A percentile compares a stretch with the other conserved stretches of the same genome.
Evolutionary conservation across 1,140 invertebrate genomes (phyloP).

Genomic region (Caenorhabditis briggsae): DNA sequence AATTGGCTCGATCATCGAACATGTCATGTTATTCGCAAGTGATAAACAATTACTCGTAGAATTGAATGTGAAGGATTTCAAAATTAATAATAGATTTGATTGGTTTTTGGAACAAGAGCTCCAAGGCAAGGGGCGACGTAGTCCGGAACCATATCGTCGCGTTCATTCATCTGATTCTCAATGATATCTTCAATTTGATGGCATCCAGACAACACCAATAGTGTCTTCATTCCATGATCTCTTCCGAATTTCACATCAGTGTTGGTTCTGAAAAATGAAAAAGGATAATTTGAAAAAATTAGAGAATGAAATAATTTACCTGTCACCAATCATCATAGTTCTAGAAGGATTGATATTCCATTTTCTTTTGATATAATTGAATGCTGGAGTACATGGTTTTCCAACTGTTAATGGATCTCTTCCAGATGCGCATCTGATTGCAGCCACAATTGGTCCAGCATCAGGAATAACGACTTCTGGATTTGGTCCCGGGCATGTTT

Average conservation of each 20-base stretch:
- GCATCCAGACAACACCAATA: constrained; percentile 75
- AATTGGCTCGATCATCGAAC: background rate
- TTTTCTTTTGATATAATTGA: constrained; percentile 79
- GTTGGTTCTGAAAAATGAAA: constrained; percentile 68
- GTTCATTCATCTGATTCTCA: constrained; percentile 69
- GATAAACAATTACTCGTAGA: constrained; percentile 44
- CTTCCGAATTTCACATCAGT: constrained; percentile 76
- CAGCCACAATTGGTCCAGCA: constrained; percentile 84
- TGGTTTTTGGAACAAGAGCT: constrained; percentile 67
- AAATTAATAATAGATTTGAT: constrained; percentile 31
- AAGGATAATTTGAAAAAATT: background rate
- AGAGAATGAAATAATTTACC: constrained; percentile 71
- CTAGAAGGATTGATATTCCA: constrained; percentile 84
- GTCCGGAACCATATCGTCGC: constrained; percentile 73
- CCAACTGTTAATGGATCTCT: constrained; percentile 88
- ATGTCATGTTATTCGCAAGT: background rate
- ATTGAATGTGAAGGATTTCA: background rate
- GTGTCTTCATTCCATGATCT: constrained; percentile 73
- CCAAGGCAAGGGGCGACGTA: constrained; percentile 73
- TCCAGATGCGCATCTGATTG: constrained; percentile 86
- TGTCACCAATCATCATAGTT: constrained; percentile 94
- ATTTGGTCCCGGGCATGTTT: constrained; percentile 82
- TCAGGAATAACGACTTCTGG: constrained; percentile 81
- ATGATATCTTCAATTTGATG: constrained; percentile 74
- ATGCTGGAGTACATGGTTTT: constrained; percentile 84